Percentiles rank a stretch among this genome's conserved stretches.
These are phyloP conservation scores for Lampris incognitus DNA, from an alignment of 2,113 vertebrate genomes.

Conservation along the genomic window DNA sequence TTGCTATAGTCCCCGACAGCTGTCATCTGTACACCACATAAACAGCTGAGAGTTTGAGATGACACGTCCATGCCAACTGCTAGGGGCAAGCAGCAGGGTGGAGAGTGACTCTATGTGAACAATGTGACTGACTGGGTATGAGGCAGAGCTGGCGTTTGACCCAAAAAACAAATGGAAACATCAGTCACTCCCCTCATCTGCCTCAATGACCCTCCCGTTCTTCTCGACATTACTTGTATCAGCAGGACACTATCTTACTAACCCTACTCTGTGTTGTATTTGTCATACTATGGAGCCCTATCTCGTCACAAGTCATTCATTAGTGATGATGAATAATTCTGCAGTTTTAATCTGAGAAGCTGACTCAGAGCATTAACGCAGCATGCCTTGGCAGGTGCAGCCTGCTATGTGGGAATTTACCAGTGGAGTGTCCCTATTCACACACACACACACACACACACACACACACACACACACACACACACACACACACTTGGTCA, in stretches of 20 bases:
- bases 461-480: no score
- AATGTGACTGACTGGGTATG: conserved; percentile 62
- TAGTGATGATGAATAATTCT: no score
- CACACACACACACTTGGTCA: no score
- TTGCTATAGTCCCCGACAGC: conserved; percentile 44
- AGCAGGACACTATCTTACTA: no score
- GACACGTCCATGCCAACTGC: conserved; percentile 70
- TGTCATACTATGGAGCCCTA: no score
- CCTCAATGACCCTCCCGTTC: background rate
- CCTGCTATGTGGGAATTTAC: conserved; percentile 22
- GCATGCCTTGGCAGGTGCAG: conserved; percentile 14
- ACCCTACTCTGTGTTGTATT: no score
- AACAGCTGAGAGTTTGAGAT: conserved; percentile 71
- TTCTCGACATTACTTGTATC: no score
- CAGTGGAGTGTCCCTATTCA: no score
- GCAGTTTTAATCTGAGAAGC: background rate
- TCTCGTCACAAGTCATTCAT: no score
- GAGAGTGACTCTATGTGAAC: conserved; percentile 64
- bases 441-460: no score
- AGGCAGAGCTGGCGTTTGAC: conserved; percentile 40
- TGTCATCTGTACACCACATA: conserved; percentile 37
- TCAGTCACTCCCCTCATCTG: conserved; percentile 20
- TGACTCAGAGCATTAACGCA: background rate
- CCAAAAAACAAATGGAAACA: conserved; percentile 49
- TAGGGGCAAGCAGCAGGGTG: conserved; percentile 45